A percentile compares a stretch with the other conserved stretches of the same genome.
Conservation (phyloP, 2,797 vertebrate species). For the Falco columbarius region DNA sequence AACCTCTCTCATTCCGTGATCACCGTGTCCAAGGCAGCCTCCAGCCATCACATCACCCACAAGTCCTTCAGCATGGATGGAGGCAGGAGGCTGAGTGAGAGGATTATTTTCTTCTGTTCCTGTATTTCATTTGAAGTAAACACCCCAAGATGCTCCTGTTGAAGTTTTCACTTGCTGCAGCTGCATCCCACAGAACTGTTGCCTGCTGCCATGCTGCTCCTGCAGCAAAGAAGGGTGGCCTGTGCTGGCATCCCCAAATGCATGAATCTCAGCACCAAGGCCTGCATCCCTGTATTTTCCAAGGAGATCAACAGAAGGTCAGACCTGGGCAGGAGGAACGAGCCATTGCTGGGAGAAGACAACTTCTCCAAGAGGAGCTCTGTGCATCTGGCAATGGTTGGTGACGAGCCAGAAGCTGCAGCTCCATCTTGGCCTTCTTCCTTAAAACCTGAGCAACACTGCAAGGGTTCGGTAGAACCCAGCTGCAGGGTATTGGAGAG, state of each 20-base stretch:
- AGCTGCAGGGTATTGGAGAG: rapidly evolving
- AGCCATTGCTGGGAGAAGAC: not conserved
- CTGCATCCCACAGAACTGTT: not conserved
- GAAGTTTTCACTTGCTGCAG: not conserved
- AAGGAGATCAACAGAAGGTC: not conserved
- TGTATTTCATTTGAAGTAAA: not conserved
- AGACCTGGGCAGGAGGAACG: not conserved
- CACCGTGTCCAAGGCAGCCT: too few species aligned
- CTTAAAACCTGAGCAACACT: not conserved
- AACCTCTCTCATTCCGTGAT: not conserved
- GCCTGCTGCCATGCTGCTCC: not conserved
- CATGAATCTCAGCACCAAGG: not conserved
- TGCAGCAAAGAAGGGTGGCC: not conserved
- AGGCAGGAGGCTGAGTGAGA: not conserved
- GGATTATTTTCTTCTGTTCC: not conserved
- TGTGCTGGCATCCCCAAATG: not conserved
- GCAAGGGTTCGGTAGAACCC: not conserved
- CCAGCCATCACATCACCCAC: not conserved
- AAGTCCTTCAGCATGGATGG: not conserved
- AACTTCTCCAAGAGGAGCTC: not conserved
- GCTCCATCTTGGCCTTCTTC: not conserved
- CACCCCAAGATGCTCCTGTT: not conserved
- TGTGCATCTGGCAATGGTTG: not conserved
- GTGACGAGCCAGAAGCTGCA: not conserved
- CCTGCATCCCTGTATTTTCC: not conserved